Evolutionary conservation across 30 jellyfish, hydroid and myxozoan species (phyloP).

Genomic region (Clytia hemisphaerica): DNA sequence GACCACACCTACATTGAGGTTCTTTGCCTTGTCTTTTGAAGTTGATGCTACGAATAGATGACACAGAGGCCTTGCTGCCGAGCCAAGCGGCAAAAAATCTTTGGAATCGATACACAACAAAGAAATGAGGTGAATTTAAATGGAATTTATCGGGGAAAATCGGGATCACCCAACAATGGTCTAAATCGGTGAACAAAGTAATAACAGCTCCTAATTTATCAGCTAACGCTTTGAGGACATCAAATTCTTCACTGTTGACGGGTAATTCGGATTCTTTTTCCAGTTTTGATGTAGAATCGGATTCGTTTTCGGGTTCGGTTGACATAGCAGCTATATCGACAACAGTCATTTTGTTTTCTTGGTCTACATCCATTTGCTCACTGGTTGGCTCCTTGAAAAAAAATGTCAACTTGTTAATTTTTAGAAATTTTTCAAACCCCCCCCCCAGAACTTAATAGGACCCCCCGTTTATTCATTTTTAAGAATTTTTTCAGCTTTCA

Average conservation of each 20-base stretch:
- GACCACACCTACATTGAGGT: conserved; percentile 83
- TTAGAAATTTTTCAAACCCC: no score
- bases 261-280: conserved; percentile 9
- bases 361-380: no score
- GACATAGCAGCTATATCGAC: no score
- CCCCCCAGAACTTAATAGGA: no score
- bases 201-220: conserved; percentile 50
- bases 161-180: conserved; percentile 72
- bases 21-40: conserved; percentile 38
- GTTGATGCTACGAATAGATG: conserved; percentile 29
- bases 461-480: no score
- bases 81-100: conserved; percentile 57
- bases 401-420: no score
- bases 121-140: conserved; percentile 54
- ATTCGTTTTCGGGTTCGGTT: no score
- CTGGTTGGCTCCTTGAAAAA: no score
- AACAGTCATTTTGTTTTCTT: no score
- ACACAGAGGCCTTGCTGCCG: conserved; percentile 25
- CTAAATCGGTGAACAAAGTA: conserved; percentile 55
- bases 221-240: conserved; percentile 48
- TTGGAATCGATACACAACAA: conserved; percentile 43
- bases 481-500: no score
- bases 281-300: no score
- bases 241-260: conserved; percentile 58
- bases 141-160: conserved; percentile 57